Percentiles rank a stretch among this genome's conserved stretches.
Conservation (phyloP, 2,113 vertebrate genomes). For the Balaeniceps rex region DNA sequence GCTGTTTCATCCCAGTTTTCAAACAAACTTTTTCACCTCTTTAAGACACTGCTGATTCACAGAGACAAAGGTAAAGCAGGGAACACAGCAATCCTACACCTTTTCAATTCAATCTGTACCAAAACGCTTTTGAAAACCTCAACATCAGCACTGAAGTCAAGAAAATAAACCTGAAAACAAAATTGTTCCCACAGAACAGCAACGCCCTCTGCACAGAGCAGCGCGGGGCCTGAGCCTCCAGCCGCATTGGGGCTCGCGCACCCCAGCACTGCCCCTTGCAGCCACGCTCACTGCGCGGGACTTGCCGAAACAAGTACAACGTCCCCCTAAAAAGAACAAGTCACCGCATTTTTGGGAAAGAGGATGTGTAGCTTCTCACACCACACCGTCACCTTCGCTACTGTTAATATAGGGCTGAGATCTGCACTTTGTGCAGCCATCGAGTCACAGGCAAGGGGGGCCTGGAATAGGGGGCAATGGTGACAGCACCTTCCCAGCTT, state of each 20-base stretch:
- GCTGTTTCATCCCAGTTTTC: background rate
- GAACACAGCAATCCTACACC: background rate
- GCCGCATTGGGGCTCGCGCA: no score
- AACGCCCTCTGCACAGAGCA: background rate
- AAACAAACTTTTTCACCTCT: background rate
- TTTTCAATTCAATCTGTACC: background rate
- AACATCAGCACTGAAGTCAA: background rate
- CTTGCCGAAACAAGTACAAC: background rate
- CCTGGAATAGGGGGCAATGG: background rate
- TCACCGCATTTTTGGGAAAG: accelerated
- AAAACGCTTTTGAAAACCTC: background rate
- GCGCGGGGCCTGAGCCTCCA: accelerated
- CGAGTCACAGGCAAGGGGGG: no score
- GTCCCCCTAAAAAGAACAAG: background rate
- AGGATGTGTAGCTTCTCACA: background rate
- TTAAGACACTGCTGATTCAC: background rate
- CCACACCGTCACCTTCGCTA: background rate
- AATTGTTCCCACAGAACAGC: background rate
- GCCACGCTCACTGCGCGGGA: accelerated
- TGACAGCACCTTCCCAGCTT: background rate
- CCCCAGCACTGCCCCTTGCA: background rate
- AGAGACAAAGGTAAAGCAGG: background rate
- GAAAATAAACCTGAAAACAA: background rate
- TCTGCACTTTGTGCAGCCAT: background rate
- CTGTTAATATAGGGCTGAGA: background rate